Percentiles rank a stretch among this genome's conserved stretches.
Conservation (phyloP, 1,140 invertebrate species). For the Camponotus pennsylvanicus region DNA sequence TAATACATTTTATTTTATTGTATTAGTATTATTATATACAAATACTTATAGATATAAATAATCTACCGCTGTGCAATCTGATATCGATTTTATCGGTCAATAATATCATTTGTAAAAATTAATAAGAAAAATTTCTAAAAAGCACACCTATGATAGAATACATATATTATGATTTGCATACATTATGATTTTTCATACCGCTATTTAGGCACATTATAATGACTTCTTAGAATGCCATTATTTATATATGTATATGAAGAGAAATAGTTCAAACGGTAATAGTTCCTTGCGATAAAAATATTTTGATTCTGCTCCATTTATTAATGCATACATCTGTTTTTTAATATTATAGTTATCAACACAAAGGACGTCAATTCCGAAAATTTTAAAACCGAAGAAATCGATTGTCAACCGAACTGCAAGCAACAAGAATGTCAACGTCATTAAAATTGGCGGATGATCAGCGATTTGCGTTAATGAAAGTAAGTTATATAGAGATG, state of each 20-base stretch:
- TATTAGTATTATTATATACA: too few species aligned
- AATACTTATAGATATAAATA: too few species aligned
- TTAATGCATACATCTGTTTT: background rate
- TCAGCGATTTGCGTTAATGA: slow-evolving; percentile 89
- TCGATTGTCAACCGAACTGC: background rate
- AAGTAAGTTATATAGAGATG: slow-evolving; percentile 84
- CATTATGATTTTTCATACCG: too few species aligned
- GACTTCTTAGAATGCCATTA: too few species aligned
- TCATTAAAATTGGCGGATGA: slow-evolving; percentile 85
- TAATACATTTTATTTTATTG: too few species aligned
- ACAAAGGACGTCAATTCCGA: background rate
- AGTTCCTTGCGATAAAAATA: background rate
- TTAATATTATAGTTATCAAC: background rate
- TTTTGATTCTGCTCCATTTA: background rate
- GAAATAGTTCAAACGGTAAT: background rate
- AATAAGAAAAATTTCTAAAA: too few species aligned
- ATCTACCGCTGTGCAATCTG: too few species aligned
- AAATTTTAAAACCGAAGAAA: background rate
- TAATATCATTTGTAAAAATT: too few species aligned
- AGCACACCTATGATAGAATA: too few species aligned
- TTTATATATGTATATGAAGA: background rate
- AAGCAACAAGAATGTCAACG: slow-evolving; percentile 62
- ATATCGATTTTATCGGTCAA: too few species aligned
- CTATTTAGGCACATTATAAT: too few species aligned
- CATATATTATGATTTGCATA: too few species aligned